Evolutionary conservation across 2,888 invertebrate species (phyloP), one percentile per base, ranked within the genome.

Genomic region (Abscondita cerata): DNA sequence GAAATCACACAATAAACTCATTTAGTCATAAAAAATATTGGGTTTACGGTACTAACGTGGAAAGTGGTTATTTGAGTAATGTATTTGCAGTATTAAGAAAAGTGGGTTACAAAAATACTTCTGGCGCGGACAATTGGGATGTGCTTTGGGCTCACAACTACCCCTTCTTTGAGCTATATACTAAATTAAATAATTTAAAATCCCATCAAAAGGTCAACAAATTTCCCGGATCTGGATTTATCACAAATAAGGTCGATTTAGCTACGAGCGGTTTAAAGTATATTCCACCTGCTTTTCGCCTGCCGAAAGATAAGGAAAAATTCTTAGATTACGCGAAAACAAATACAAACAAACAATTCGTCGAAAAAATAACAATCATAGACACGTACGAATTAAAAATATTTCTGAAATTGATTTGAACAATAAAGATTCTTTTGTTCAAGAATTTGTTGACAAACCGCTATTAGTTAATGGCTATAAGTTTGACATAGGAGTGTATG

Each of bases 401-500:
- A 82, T 90, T 40, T 81, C 85, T 2, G 87, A 91, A 54, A 84
- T 96, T 47, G 87, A 95, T 79, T 80, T 94, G 58, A 81, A 84
- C 12, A 82, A 83, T 41, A 86, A 85, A 31, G 90, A 89, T 54
- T 90, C 89, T 52, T 98, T 98, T 79, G 86, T 98, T 1, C 98
- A 98, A 76, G 92, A 96, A 79, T 98, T 90, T 78, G 84, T 98
- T 16, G 89, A 90, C 69, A 91, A 89, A 66, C 98, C 98, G 2
- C 88, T 92, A 70, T 83, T 98, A 13, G 90, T 98, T 1, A 95
- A 95, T 78, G 95, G 95, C 1, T 88, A 93, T 79, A 97, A 96
- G 82, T 98, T 98, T 81, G 98, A 98, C 81, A 93, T 98, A 78
- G 98, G 98, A 6, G 88, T 98, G 59, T 98, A 98, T 77, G 93